Evolutionary conservation across 2,888 invertebrate species (phyloP), one percentile per base, ranked within the genome.

Genomic region (Aleiodes alternator): DNA sequence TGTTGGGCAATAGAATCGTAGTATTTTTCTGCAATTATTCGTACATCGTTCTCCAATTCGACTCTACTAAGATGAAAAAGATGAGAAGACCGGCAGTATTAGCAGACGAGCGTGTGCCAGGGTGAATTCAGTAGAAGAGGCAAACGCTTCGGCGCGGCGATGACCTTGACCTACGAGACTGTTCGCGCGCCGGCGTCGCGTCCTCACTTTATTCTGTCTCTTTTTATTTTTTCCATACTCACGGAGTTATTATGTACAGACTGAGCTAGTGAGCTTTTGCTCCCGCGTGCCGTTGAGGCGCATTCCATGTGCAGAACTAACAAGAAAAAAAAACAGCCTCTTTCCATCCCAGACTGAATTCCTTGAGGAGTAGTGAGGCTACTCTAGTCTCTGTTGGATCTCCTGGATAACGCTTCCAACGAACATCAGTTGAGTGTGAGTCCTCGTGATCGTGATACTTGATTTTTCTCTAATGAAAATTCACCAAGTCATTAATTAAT

Each of bases 171-270:
- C 88, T 86, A 87, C 82, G 85, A 82, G 83, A 84, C 83, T 83
- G 80, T 84, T 84, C 84, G 82, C 87, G 87, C 88, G 88, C 87
- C 87, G 86, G 87, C 87, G 87, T 87, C 86, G 83, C 85, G 83
- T 80, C 82, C 83, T 83, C 81, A 66, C 57, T 14, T 68, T 23
- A 38, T 11, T 50, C 34, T 50, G 59, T 75, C 73, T 71, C 77
- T 69, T 76, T 72, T 16, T 68, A 1, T 23, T 14, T 5, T 16
- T 16, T 12, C 8, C 14, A 43, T 48, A 64, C 14, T 48, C 12
- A 68, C 29, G 48, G 38, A 6, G 11, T 23, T 14, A 56, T 34
- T 23, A 6, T 23, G 31, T 59, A 59, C 16, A 3, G 34, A 38
- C 34, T 61, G 7, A 50, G 72, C 53, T 51, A 43, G 57, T 70